Evolutionary conservation across 2,888 invertebrate genomes (phyloP).

Genomic region (Nycteola revayana): DNA sequence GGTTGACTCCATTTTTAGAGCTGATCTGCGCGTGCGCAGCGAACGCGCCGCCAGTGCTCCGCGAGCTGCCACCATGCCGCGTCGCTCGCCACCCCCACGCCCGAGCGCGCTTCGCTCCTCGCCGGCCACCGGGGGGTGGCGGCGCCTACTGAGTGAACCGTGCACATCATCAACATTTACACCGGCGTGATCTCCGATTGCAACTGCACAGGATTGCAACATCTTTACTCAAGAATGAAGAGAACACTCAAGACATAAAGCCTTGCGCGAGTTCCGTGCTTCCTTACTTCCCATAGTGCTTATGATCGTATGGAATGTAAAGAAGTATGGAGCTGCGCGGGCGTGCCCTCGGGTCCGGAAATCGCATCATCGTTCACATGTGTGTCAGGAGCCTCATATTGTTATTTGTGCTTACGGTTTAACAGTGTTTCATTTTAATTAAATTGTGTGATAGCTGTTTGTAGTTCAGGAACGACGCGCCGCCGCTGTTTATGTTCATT

Average conservation of each 20-base stretch:
- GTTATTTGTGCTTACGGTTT: conserved; percentile 40
- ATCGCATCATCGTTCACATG: conserved; percentile 45
- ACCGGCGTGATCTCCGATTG: conserved; percentile 30
- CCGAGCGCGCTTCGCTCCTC: conserved; percentile 40
- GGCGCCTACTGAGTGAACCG: conserved; percentile 33
- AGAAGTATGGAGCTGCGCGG: conserved; percentile 95
- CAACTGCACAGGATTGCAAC: conserved; percentile 31
- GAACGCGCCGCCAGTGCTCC: conserved; percentile 71
- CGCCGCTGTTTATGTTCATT: conserved; percentile 23
- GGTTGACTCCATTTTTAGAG: conserved; percentile 81
- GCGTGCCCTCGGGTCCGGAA: conserved; percentile 61
- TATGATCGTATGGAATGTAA: conserved; percentile 96
- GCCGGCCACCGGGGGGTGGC: conserved; percentile 49
- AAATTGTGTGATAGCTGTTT: conserved; percentile 31
- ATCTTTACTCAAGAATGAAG: conserved; percentile 51
- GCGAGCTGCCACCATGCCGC: conserved; percentile 73
- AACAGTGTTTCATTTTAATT: conserved; percentile 36
- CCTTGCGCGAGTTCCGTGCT: conserved; percentile 93
- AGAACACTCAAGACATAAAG: conserved; percentile 64
- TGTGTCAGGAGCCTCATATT: conserved; percentile 44
- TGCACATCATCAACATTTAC: conserved; percentile 24
- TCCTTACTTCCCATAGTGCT: conserved; percentile 97
- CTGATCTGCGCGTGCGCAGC: conserved; percentile 79
- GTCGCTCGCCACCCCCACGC: conserved; percentile 68
- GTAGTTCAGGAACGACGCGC: conserved; percentile 18